Percentiles rank a stretch among this genome's conserved stretches.
phyloP scores from a whole-genome alignment of 2,888 invertebrate species.

The Leptura quadrifasciata region DNA sequence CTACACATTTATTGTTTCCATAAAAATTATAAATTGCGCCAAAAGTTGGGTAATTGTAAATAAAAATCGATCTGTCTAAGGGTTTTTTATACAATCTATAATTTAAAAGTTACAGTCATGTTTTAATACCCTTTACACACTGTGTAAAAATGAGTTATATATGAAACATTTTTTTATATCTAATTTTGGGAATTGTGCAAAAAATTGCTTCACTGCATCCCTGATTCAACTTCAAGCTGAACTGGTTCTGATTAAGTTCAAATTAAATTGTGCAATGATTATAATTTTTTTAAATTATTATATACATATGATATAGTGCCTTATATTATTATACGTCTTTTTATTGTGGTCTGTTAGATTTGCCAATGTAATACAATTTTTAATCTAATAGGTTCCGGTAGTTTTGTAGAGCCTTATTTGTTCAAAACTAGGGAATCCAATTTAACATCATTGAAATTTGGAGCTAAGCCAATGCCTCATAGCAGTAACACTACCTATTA shows the following conservation, averaged over 20 bases:
- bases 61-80: too few relatives aligned
- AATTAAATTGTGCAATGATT: conserved; percentile 1
- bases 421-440: conserved; percentile 4
- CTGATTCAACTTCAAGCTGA: not conserved
- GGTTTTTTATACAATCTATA: too few relatives aligned
- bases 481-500: too few relatives aligned
- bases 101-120: too few relatives aligned
- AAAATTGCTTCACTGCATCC: not conserved
- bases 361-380: not conserved
- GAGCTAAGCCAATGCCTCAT: not conserved
- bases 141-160: too few relatives aligned
- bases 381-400: not conserved
- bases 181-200: not conserved
- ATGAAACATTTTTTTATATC: not conserved
- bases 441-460: not conserved
- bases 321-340: conserved; percentile 20
- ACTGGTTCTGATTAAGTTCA: not conserved
- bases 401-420: conserved; percentile 16
- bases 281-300: not conserved
- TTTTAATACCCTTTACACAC: too few relatives aligned
- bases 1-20: too few relatives aligned
- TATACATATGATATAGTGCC: conserved; percentile 33
- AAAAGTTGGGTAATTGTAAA: too few relatives aligned
- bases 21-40: too few relatives aligned
- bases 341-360: conserved; percentile 14